These are phyloP conservation scores for Nomada ferruginata DNA, from an alignment of 2,888 invertebrate species.

Conservation along the genomic window DNA sequence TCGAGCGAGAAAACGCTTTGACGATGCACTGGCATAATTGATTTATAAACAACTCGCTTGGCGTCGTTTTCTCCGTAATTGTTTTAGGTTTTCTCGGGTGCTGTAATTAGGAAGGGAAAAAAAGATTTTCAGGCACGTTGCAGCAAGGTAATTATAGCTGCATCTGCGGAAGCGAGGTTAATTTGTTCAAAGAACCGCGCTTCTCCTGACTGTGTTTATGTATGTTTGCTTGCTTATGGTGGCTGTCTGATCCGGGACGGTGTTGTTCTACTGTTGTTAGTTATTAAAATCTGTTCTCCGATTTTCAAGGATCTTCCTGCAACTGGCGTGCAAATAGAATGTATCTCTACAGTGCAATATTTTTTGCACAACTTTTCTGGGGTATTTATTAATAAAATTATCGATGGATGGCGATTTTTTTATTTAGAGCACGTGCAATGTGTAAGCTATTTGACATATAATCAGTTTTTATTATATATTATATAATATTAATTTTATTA, in stretches of 20 bases:
- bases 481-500: too few relatives aligned
- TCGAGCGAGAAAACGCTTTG: constrained; percentile 36
- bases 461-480: too few relatives aligned
- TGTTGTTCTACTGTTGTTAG: constrained; percentile 23
- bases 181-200: constrained; percentile 20
- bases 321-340: too few relatives aligned
- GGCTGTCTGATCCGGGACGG: constrained; percentile 7
- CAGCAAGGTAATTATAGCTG: constrained; percentile 20
- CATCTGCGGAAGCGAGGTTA: constrained; percentile 16
- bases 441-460: too few relatives aligned
- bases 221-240: constrained; percentile 18
- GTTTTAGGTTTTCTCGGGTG: constrained; percentile 23
- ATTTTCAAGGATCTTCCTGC: background rate
- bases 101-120: constrained; percentile 33
- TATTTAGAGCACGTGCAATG: too few relatives aligned
- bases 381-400: too few relatives aligned
- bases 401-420: too few relatives aligned
- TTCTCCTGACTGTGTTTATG: background rate
- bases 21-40: constrained; percentile 43
- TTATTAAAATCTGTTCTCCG: constrained; percentile 18
- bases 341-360: too few relatives aligned
- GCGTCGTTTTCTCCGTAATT: constrained; percentile 20
- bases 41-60: constrained; percentile 48
- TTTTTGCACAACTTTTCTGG: too few relatives aligned
- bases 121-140: constrained; percentile 1